A percentile compares a stretch with the other conserved stretches of the same genome.
Evolutionary conservation across 2,113 vertebrate genomes (phyloP).

Genomic region (Cryptotis parvus): DNA sequence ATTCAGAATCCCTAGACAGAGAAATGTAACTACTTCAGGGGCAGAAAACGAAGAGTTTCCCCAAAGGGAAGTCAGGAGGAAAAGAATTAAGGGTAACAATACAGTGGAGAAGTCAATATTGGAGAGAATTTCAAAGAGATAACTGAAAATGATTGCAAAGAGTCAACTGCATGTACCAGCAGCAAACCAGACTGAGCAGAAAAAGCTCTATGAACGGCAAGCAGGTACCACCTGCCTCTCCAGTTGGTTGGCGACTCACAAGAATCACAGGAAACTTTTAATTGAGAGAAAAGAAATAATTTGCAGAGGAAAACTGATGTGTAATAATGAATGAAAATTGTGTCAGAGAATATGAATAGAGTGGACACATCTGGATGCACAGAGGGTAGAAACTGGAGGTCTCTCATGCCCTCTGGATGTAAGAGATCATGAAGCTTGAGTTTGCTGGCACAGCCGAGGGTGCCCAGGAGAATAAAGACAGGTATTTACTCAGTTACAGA

Average conservation of each 20-base stretch:
- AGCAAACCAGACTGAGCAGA: neutral
- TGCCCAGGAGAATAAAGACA: neutral
- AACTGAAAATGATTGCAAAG: neutral
- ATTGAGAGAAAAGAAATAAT: constrained; percentile 8
- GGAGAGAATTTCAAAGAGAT: neutral
- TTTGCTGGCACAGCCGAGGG: neutral
- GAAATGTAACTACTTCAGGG: neutral
- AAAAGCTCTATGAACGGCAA: neutral
- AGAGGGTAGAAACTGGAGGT: neutral
- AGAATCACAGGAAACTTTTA: neutral
- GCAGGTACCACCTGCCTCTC: neutral
- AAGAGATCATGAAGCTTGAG: neutral
- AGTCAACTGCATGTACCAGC: neutral
- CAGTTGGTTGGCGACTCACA: neutral
- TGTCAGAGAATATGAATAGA: neutral
- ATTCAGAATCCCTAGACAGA: neutral
- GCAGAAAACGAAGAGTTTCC: neutral
- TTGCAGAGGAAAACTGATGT: neutral
- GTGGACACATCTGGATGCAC: neutral
- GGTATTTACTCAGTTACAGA: neutral
- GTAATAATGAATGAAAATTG: neutral
- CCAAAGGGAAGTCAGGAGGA: neutral
- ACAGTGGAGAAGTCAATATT: neutral
- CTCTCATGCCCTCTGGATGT: neutral
- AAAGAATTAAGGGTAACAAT: neutral